Evolutionary conservation across 2,113 vertebrate genomes (phyloP), one percentile per base, ranked within the genome.

Genomic region (Pygoscelis antarcticus): DNA sequence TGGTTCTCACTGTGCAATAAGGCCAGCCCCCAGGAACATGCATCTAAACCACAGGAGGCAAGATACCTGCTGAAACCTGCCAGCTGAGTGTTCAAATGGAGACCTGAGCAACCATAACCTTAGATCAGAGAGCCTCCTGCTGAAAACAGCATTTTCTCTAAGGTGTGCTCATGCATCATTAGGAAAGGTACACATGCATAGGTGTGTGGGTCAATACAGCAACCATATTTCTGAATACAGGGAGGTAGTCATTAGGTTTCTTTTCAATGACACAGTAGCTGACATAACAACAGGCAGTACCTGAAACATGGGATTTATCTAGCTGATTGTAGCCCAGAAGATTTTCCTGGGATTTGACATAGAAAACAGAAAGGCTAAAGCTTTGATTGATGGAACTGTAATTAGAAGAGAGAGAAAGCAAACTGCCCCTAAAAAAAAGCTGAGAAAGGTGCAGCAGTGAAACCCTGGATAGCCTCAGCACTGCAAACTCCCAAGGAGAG

Each of bases 81-180:
- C n/a, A 66, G 42, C 13, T 38, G 40, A 61, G 34, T 51, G 40
- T 23, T 76, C 82, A 80, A 20, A 79, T 23, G 70, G 9, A 66
- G 60, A 60, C n/a, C 32, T 55, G 60, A 70, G 60, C 74, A 90
- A 19, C 5, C 27, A 21, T 32, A 83, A 66, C 29, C 36, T 86
- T 34, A 68, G 42, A 77, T 42, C 62, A 83, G 79, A 69, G 58
- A 44, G 30, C 22, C 6, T 60, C 22, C 68, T 74, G 60, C 52
- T 89, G 64, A 44, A 90, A 90, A 17, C 60, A 91, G 25, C 23
- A 20, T 19, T 64, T 38, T 89, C 17, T 44, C 6, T 58, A 42
- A 16, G 0, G 0, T 12, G 26, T 27, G 34, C 42, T 75, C 17
- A 4, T 20, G 3, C 1, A 40, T 79, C 49, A 26, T n/a, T 32